A percentile compares a stretch with the other conserved stretches of the same genome.
Conservation (phyloP, 1,140 invertebrate species). For the Teleopsis dalmanni region DNA sequence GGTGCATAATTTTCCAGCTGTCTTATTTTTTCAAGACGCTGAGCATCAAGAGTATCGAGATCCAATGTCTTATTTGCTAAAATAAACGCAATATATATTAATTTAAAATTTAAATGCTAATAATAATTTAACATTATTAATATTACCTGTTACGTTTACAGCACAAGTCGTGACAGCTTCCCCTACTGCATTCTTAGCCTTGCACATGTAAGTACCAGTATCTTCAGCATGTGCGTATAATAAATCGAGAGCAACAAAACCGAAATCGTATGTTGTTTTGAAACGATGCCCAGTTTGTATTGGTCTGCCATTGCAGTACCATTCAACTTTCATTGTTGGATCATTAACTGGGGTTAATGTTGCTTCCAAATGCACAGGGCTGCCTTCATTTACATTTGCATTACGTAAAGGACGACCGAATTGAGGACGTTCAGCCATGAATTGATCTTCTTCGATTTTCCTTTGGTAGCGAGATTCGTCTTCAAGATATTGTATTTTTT, state of each 20-base stretch:
- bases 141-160: constrained; percentile 71
- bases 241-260: constrained; percentile 90
- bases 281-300: constrained; percentile 84
- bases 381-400: constrained; percentile 76
- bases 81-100: constrained; percentile 16
- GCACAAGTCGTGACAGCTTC: constrained; percentile 86
- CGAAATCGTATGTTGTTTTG: constrained; percentile 92
- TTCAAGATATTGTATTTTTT: constrained; percentile 88
- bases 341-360: constrained; percentile 91
- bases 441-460: constrained; percentile 61
- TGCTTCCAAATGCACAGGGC: constrained; percentile 88
- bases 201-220: constrained; percentile 90
- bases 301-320: constrained; percentile 87
- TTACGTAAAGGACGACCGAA: constrained; percentile 84
- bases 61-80: constrained; percentile 74
- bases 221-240: constrained; percentile 95
- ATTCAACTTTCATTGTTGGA: constrained; percentile 90
- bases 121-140: constrained; percentile 4
- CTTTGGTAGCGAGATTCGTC: constrained; percentile 72
- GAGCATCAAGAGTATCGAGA: constrained; percentile 81
- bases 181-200: constrained; percentile 83
- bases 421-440: constrained; percentile 74
- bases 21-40: constrained; percentile 79
- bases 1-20: constrained; percentile 77
- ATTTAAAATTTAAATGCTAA: constrained; percentile 7